Base-by-base conservation (phyloP, 92 coral and sea anemone species). In the Muricea muricata region DNA sequence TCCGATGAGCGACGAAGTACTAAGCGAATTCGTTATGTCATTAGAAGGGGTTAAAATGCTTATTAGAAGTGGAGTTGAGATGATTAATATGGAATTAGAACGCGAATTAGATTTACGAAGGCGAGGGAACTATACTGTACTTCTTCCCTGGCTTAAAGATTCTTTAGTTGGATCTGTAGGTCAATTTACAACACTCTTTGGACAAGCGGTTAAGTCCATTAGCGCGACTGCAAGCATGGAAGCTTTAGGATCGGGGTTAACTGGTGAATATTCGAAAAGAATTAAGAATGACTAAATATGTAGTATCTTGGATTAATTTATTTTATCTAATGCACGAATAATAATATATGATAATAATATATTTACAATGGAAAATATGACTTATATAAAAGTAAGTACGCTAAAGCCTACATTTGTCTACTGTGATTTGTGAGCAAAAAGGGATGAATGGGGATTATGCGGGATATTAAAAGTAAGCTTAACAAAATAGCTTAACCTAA, bases 41-140 rank as follows among this genome's bases (percentile, higher is more conserved):
- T 39, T 78, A 58, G 83, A 78, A 78, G 83, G 83, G 3, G 83
- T 78, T 58, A 78, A 78, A 58, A 78, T 78, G 83, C 71, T 78
- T 6, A 78, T 78, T 35, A 56, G 83, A 55, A 78, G 70, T 20
- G 83, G 83, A 33, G 83, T 78, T 56, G 83, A 78, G 48, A 58
- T 78, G 17, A 32, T 78, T 57, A 78, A 39, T n/a, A 20, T 56
- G 46, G 83, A 78, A 29, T 32, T 56, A 15, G 47, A 39, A 56
- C 48, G 83, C 4, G 71, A 35, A 18, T 26, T 48, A 34, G 33
- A 45, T 26, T 26, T 40, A 3, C 81, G 30, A 45, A 32, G 21
- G 7, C 28, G 37, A 15, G 83, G 54, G 2, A 32, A 21, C 37
- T 55, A 32, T 4, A 78, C 83, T 21, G 83, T 78, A 10, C 17